Percentiles rank a stretch among this genome's conserved stretches.
These are phyloP conservation scores for Idaea aversata DNA, from an alignment of 2,888 invertebrate genomes.

Conservation along the genomic window DNA sequence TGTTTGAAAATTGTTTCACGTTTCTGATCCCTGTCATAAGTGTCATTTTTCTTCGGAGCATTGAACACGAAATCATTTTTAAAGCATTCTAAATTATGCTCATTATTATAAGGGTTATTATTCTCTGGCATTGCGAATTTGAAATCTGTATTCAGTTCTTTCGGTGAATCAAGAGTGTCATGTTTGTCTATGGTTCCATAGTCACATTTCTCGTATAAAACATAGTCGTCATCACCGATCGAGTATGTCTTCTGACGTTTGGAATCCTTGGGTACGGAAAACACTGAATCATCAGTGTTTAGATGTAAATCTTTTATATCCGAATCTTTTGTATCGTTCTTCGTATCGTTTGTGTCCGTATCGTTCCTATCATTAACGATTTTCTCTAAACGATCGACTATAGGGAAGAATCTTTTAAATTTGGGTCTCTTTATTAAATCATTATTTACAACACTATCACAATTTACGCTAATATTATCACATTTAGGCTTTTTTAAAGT, in stretches of 20 bases:
- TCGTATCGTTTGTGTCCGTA: slow-evolving; percentile 36
- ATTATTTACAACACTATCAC: slow-evolving; percentile 46
- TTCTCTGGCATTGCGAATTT: slow-evolving; percentile 23
- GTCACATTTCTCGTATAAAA: slow-evolving; percentile 68
- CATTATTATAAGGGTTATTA: background rate
- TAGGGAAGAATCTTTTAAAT: slow-evolving; percentile 58
- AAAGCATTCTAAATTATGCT: slow-evolving; percentile 13
- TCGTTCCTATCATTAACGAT: slow-evolving; percentile 57
- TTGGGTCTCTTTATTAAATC: slow-evolving; percentile 67
- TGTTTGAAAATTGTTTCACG: background rate
- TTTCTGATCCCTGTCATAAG: background rate
- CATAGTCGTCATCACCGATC: slow-evolving; percentile 60
- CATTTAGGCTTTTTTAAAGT: slow-evolving; percentile 72
- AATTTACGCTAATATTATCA: slow-evolving; percentile 61
- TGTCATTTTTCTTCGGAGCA: background rate
- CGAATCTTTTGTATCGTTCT: background rate
- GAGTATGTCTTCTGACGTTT: slow-evolving; percentile 68
- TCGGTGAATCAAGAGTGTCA: slow-evolving; percentile 48
- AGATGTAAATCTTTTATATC: slow-evolving; percentile 64
- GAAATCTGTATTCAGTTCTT: slow-evolving; percentile 34
- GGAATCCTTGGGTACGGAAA: slow-evolving; percentile 51
- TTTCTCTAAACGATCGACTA: slow-evolving; percentile 60
- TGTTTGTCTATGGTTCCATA: slow-evolving; percentile 65
- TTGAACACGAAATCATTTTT: slow-evolving; percentile 23
- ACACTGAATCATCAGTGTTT: slow-evolving; percentile 65